These are phyloP conservation scores for Myopa testacea DNA, from an alignment of 2,888 invertebrate genomes.

Conservation along the genomic window DNA sequence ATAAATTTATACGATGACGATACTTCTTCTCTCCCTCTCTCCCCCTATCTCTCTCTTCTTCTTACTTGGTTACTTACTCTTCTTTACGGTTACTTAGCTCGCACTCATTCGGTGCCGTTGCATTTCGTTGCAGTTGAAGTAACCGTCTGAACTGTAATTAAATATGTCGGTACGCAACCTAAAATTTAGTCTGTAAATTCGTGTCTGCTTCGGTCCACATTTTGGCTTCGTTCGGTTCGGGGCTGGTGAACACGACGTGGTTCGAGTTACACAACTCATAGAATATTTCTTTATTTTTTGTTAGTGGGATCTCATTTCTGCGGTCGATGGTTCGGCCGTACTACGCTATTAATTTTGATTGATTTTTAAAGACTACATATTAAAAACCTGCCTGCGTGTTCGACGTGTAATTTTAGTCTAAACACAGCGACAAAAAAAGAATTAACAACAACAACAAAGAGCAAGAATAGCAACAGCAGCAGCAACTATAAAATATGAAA, in stretches of 20 bases:
- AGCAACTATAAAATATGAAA: not conserved
- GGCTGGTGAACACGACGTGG: constrained; percentile 3
- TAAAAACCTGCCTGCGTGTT: constrained; percentile 10
- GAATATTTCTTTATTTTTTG: not conserved
- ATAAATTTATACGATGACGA: too few species aligned
- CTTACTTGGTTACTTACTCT: too few species aligned
- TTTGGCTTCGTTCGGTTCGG: too few species aligned
- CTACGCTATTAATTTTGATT: constrained; percentile 23
- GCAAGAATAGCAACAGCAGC: too few species aligned
- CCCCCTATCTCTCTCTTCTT: not conserved
- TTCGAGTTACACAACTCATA: constrained; percentile 11
- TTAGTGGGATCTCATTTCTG: not conserved
- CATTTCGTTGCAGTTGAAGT: not conserved
- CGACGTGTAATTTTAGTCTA: constrained; percentile 19
- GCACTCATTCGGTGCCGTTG: not conserved
- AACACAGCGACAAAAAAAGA: not conserved
- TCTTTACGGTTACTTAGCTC: not conserved
- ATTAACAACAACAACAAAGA: not conserved
- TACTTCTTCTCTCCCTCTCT: not conserved
- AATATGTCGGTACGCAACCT: constrained; percentile 4
- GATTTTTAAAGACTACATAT: constrained; percentile 30
- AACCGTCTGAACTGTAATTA: constrained; percentile 27
- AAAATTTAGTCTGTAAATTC: constrained; percentile 8
- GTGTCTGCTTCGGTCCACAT: not conserved
- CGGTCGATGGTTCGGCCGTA: not conserved